phyloP scores from a whole-genome alignment of 2,888 invertebrate genomes.

The Drosophila infuscata region DNA sequence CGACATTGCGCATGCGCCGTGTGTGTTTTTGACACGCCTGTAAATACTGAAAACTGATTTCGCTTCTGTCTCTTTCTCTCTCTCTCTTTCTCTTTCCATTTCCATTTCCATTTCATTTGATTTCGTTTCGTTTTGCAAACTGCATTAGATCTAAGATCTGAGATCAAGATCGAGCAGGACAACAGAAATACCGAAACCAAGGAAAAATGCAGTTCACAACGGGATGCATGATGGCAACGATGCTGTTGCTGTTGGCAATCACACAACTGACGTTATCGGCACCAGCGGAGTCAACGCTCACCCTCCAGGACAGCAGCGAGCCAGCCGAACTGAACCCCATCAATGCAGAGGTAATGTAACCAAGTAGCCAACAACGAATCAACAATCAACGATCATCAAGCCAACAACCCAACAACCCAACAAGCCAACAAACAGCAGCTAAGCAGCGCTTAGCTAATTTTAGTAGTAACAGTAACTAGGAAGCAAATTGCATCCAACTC shows the following conservation, averaged over 20 bases:
- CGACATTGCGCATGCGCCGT: conserved; percentile 31
- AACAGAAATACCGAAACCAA: neutral
- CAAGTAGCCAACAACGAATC: conserved; percentile 3
- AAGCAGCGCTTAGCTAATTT: neutral
- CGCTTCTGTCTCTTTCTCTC: conserved; percentile 6
- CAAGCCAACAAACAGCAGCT: neutral
- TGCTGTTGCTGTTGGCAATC: conserved; percentile 52
- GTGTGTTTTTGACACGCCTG: conserved; percentile 7
- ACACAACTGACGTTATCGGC: conserved; percentile 47
- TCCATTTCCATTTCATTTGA: no score
- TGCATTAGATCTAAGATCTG: conserved; percentile 8
- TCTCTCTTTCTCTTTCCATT: neutral
- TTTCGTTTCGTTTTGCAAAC: neutral
- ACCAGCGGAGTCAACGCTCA: conserved; percentile 63
- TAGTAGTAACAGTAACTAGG: conserved; percentile 28
- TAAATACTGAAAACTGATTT: conserved; percentile 1
- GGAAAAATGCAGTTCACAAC: conserved; percentile 75
- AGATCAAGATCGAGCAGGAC: conserved; percentile 1
- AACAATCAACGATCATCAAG: neutral
- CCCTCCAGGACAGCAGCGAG: conserved; percentile 69
- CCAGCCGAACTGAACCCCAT: conserved; percentile 82
- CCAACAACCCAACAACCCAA: conserved; percentile 8
- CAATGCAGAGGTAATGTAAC: conserved; percentile 83
- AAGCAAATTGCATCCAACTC: conserved; percentile 24
- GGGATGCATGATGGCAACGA: conserved; percentile 63